Base-by-base conservation (phyloP, 2,888 invertebrate species). In the Petrolisthes manimaculis region DNA sequence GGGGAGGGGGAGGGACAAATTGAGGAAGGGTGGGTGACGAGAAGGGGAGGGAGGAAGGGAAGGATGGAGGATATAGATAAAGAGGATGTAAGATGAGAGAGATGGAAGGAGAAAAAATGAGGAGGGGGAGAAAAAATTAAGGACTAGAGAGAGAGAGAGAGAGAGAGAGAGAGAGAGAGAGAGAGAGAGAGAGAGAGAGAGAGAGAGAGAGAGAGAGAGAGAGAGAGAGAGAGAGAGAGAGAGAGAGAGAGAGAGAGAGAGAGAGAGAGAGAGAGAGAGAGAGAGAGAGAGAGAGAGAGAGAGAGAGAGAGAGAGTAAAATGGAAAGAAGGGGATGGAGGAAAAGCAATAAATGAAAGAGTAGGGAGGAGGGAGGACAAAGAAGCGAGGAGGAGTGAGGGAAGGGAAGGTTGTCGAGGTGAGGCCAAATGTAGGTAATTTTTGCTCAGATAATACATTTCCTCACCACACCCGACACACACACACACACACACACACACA, bases 101-200 rank as follows among this genome's bases (percentile, higher is more conserved):
- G n/a, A 80, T 21, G 8, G 54, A 55, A 51, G 37, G 55, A 80
- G 80, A 54, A 54, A 8, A 55, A 55, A 18, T 18, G 54, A 8
- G 21, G 80, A 54, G 24, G 56, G n/a, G 55, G 80, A 54, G 80
- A 54, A 54, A 80, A 51, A 18, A n/a, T 37, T 18, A 37, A 6
- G 9, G 78, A 37, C 37, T 37, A 18, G 18, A 8, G 78, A 5
- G 78, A 2, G 78, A 5, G 78, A 3, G 37, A 24, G 37, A 78
- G 78, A n/a, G 54, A 80, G 55, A 54, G 80, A 80, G n/a, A 18
- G 80, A n/a, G 8, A 51, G 74, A n/a, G 24, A 18, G 74, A 74
- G 8, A 8, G n/a, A 74, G 8, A 21, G 24, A n/a, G 8, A 8
- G 8, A 74, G 24, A 21, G 24, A n/a, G n/a, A 8, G 24, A 21